Conservation (phyloP, 2,797 vertebrate species). For the Neomorphus geoffroyi region DNA sequence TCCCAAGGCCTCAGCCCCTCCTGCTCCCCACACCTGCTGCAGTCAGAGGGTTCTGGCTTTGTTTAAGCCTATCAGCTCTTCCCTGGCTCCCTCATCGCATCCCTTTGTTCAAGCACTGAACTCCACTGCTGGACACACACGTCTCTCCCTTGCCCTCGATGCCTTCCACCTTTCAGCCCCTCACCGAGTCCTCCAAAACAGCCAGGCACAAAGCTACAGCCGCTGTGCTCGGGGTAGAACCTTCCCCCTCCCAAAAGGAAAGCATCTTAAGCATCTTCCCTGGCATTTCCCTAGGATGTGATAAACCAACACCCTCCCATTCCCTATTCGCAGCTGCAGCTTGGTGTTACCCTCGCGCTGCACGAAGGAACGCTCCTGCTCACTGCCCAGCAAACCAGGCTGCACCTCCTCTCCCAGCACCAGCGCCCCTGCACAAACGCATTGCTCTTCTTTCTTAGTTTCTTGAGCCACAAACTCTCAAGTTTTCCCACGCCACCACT, state of each 20-base stretch:
- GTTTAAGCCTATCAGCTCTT: neutral
- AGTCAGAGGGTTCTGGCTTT: neutral
- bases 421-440: neutral
- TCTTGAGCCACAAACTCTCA: neutral
- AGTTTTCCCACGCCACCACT: neutral
- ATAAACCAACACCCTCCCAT: accelerated
- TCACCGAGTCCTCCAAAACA: neutral
- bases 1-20: neutral
- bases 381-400: neutral
- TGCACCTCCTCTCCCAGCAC: neutral
- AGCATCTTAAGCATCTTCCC: accelerated
- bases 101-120: accelerated
- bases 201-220: neutral
- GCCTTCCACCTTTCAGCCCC: neutral
- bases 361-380: neutral
- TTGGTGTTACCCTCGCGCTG: neutral
- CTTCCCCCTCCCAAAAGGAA: neutral
- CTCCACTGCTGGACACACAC: accelerated
- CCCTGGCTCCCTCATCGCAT: neutral
- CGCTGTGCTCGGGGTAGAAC: accelerated
- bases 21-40: neutral
- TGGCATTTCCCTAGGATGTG: accelerated
- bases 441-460: neutral
- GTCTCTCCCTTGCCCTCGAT: accelerated
- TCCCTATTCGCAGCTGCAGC: neutral